Evolutionary conservation across 2,888 invertebrate species (phyloP), one percentile per base, ranked within the genome.

Genomic region (Acronicta leporina): DNA sequence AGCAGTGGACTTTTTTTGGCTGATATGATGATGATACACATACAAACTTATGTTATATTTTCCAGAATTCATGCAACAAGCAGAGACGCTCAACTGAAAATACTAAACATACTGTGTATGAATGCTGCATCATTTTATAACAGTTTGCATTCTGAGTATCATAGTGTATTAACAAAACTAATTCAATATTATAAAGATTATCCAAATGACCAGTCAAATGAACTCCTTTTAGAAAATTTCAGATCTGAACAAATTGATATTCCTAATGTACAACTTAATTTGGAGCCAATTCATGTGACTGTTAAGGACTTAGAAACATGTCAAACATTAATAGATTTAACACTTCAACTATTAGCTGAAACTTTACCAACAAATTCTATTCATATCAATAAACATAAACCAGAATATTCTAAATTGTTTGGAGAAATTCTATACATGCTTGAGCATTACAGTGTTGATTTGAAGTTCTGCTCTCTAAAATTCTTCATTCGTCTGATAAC

Each of bases 11-110:
- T n/a, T n/a, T n/a, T n/a, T n/a, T n/a, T n/a, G n/a, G n/a, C n/a
- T n/a, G n/a, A n/a, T n/a, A n/a, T n/a, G n/a, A n/a, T n/a, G n/a
- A n/a, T n/a, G n/a, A n/a, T n/a, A n/a, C n/a, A n/a, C n/a, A 20
- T 9, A 48, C 4, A 20, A 27, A 6, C n/a, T 27, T 35, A 38
- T 60, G 48, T 27, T 35, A 0, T 35, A 13, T 42, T 38, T 92
- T 92, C 66, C 83, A 95, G 95, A 76, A 93, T 95, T 63, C 95
- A 96, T 63, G 69, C 82, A 43, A 82, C 92, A 55, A 93, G 95
- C 73, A 94, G 95, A 72, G 92, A 95, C 75, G 95, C 95, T 15
- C 96, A 96, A 73, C 77, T 95, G 50, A 95, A 94, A 85, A 95
- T 96, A 69, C 73, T 96, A 52, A 90, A 92, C 44, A 92, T 95